Evolutionary conservation across 2,888 invertebrate species (phyloP), one percentile per base, ranked within the genome.

Genomic region (Caenorhabditis sp.): DNA sequence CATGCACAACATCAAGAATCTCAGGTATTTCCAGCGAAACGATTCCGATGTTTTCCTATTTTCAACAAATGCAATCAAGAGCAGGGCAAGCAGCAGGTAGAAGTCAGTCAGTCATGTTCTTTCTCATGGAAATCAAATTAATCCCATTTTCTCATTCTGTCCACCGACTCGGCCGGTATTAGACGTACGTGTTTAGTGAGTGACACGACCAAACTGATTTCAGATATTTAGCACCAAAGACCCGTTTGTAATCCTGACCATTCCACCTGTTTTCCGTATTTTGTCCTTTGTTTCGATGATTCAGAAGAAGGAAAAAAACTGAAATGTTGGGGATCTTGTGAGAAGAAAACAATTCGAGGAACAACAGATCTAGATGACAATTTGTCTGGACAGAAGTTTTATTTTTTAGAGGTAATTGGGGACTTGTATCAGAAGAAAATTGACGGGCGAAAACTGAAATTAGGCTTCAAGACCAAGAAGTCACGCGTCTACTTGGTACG

Each of bases 211-310:
- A 9, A 56, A 56, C 15, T 18, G n/a, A 32, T 32, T 32, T 56
- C n/a, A 44, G 18, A n/a, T n/a, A n/a, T n/a, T n/a, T n/a, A n/a
- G n/a, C n/a, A n/a, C n/a, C n/a, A n/a, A n/a, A n/a, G n/a, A n/a
- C n/a, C n/a, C n/a, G 9, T 40, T 37, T 51, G 37, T n/a, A 35
- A 15, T 40, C 40, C 35, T 28, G 22, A 32, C 26, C 47, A 9
- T 70, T 71, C 15, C 71, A 71, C 55, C 71, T 71, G 71, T 71
- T 44, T 55, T 62, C 37, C 44, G 44, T 62, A 71, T 37, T 47
- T 55, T 71, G 15, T 62, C 51, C 40, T 22, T 20, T 69, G 56
- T 44, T 69, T 69, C 61, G 47, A 26, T 53, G 61, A 61, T 53
- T 26, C 11, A 37, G 35, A 35, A 20, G 13, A 13, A 40, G 13